These are phyloP conservation scores for Actinia tenebrosa DNA, from an alignment of 64 coral and sea anemone genomes.

Conservation along the genomic window DNA sequence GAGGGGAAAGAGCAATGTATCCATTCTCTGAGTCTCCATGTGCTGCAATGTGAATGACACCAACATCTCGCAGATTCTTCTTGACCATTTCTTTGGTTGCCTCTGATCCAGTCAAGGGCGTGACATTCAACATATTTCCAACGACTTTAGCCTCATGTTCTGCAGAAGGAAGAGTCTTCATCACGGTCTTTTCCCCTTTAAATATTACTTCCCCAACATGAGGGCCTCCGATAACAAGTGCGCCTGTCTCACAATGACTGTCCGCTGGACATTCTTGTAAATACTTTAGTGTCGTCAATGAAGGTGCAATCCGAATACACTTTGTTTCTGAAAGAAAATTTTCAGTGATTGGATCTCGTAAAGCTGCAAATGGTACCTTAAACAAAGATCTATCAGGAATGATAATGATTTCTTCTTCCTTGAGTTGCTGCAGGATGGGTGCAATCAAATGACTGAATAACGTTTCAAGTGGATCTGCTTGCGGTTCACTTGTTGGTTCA, in stretches of 20 bases:
- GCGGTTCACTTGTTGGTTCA: neutral
- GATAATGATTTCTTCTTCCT: neutral
- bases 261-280: conserved; percentile 12
- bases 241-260: neutral
- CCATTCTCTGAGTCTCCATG: conserved; percentile 17
- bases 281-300: conserved; percentile 7
- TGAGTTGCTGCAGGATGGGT: neutral
- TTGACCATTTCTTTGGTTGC: conserved; percentile 6
- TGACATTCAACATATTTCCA: neutral
- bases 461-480: neutral
- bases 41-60: conserved; percentile 24
- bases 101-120: neutral
- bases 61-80: neutral
- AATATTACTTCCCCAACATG: conserved; percentile 11
- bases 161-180: neutral
- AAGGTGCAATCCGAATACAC: neutral
- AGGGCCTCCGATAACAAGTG: conserved; percentile 9
- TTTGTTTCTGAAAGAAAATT: neutral
- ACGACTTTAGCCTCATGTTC: neutral
- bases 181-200: neutral
- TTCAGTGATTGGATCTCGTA: neutral
- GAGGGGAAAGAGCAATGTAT: conserved; percentile 13
- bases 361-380: neutral
- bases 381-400: neutral
- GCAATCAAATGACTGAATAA: neutral